phyloP scores from a whole-genome alignment of 92 coral and sea anemone genomes.

The Umimayanthus kanabou region DNA sequence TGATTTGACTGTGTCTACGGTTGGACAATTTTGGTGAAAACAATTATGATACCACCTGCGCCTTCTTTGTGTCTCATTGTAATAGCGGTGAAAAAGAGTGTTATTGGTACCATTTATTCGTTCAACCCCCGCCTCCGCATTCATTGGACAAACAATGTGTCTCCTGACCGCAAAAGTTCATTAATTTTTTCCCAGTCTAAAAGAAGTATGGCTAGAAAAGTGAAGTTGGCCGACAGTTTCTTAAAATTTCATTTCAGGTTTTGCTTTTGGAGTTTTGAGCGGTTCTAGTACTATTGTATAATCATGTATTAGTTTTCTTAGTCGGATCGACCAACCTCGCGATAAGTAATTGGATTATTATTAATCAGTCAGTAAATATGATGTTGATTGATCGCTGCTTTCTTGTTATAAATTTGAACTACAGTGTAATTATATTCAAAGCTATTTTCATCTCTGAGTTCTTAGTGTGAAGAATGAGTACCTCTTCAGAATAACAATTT shows the following conservation, averaged over 20 bases:
- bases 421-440: not conserved
- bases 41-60: conserved; percentile 36
- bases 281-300: no score
- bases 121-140: conserved; percentile 24
- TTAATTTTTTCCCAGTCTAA: not conserved
- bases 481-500: not conserved
- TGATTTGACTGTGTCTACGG: not conserved
- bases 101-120: not conserved
- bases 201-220: not conserved
- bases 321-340: no score
- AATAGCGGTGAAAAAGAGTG: not conserved
- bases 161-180: not conserved
- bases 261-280: not conserved
- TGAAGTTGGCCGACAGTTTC: not conserved
- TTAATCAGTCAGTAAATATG: not conserved
- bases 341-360: no score
- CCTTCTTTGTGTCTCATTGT: not conserved
- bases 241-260: no score
- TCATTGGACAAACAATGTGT: not conserved
- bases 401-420: not conserved
- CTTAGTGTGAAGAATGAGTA: not conserved
- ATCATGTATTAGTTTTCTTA: no score
- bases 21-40: not conserved
- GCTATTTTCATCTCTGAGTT: not conserved
- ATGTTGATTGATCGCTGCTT: not conserved